Percentiles rank a stretch among this genome's conserved stretches.
These are phyloP conservation scores for Myathropa florea DNA, from an alignment of 2,888 invertebrate species.

Conservation along the genomic window DNA sequence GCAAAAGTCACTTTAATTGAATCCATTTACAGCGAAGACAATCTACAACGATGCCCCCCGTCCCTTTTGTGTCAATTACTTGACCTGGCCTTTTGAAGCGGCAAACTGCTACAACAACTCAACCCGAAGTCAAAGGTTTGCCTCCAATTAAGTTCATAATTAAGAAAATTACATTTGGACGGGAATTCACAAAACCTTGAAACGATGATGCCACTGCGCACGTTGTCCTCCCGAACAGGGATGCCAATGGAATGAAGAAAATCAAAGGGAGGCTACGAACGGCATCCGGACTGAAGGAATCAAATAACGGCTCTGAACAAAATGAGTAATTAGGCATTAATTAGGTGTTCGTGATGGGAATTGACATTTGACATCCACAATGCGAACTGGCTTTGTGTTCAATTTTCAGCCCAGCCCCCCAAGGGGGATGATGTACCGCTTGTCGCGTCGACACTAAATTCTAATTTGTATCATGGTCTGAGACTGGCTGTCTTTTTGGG, in stretches of 20 bases:
- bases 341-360: slow-evolving; percentile 27
- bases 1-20: slow-evolving; percentile 11
- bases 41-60: background rate
- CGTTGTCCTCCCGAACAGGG: background rate
- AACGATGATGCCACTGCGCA: background rate
- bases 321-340: slow-evolving; percentile 41
- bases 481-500: too few species aligned
- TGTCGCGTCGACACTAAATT: background rate
- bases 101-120: background rate
- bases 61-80: background rate
- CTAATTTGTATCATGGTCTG: background rate
- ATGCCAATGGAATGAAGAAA: background rate
- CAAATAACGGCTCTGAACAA: slow-evolving; percentile 8
- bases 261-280: background rate
- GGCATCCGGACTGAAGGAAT: background rate
- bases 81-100: background rate
- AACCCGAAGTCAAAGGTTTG: background rate
- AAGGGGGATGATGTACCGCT: background rate
- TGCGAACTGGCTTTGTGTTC: background rate
- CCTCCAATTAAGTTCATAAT: slow-evolving; percentile 23
- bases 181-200: slow-evolving; percentile 12
- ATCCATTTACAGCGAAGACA: slow-evolving; percentile 15
- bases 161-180: slow-evolving; percentile 39
- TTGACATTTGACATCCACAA: slow-evolving; percentile 13
- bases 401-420: background rate